These are phyloP conservation scores for Mesembrinibis cayennensis DNA, from an alignment of 2,113 vertebrate genomes.

Conservation along the genomic window DNA sequence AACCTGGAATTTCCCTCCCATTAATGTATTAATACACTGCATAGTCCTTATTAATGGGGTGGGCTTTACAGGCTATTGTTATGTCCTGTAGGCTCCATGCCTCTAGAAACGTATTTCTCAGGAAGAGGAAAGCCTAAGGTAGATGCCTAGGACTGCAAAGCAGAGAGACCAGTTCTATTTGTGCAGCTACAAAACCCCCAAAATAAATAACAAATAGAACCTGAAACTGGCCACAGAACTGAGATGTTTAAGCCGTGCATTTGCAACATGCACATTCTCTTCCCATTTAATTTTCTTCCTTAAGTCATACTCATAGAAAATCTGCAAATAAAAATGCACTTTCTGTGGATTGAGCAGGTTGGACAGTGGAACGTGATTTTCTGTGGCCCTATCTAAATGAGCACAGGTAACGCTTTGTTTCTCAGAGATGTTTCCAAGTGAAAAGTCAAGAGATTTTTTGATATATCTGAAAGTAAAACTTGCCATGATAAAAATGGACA, in stretches of 20 bases:
- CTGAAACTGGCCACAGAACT: accelerated
- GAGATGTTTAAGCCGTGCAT: not conserved
- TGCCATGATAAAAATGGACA: not conserved
- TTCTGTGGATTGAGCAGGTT: not conserved
- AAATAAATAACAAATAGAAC: not conserved
- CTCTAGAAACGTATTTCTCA: not conserved
- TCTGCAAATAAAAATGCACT: not conserved
- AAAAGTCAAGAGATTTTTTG: not conserved
- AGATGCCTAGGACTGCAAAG: not conserved
- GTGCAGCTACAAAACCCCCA: not conserved
- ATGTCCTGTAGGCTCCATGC: not conserved
- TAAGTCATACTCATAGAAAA: not conserved
- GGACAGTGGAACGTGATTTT: not conserved
- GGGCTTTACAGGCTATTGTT: not conserved
- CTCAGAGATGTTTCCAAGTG: not conserved
- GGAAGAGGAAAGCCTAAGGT: not conserved
- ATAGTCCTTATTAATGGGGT: not conserved
- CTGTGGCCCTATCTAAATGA: not conserved
- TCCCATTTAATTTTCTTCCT: not conserved
- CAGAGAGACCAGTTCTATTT: not conserved
- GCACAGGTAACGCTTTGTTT: not conserved
- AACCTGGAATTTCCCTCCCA: not conserved
- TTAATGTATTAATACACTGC: accelerated
- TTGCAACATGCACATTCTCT: not conserved
- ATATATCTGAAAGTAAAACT: not conserved